phyloP scores from a whole-genome alignment of 92 coral and sea anemone genomes.

The Muricea muricata region DNA sequence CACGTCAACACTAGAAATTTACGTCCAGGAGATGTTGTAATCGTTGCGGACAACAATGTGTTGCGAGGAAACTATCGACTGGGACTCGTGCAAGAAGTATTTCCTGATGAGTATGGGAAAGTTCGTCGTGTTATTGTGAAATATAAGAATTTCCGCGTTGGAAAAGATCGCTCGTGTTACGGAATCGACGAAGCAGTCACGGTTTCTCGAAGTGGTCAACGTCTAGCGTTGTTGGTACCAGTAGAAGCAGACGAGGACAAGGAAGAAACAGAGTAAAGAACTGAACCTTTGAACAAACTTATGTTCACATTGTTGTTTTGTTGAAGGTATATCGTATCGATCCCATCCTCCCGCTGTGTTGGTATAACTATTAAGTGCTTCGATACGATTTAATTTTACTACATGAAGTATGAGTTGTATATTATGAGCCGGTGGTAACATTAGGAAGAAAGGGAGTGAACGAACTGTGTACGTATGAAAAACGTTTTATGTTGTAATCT shows the following conservation, averaged over 20 bases:
- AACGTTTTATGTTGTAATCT: too few relatives aligned
- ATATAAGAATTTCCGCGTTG: constrained; percentile 14
- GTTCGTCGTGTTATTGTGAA: background rate
- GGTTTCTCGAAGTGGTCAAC: constrained; percentile 47
- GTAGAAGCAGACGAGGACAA: background rate
- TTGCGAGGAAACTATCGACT: constrained; percentile 57
- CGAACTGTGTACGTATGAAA: too few relatives aligned
- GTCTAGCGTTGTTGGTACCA: constrained; percentile 61
- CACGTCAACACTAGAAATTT: constrained; percentile 54
- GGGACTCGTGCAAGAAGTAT: constrained; percentile 43
- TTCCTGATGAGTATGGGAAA: constrained; percentile 15
- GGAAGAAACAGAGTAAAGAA: background rate
- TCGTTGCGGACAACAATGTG: constrained; percentile 68
- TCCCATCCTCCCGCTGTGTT: constrained; percentile 23
- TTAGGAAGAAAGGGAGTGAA: too few relatives aligned
- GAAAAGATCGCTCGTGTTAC: background rate
- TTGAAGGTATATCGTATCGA: background rate
- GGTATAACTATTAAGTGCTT: background rate
- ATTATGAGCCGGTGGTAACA: background rate
- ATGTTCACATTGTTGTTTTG: background rate
- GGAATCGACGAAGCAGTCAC: constrained; percentile 4
- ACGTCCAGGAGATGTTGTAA: constrained; percentile 71
- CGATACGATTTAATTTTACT: background rate
- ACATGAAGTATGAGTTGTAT: background rate
- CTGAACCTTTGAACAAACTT: background rate